Base-by-base conservation (phyloP, 1,140 invertebrate species). In the Saxidomus purpurata region DNA sequence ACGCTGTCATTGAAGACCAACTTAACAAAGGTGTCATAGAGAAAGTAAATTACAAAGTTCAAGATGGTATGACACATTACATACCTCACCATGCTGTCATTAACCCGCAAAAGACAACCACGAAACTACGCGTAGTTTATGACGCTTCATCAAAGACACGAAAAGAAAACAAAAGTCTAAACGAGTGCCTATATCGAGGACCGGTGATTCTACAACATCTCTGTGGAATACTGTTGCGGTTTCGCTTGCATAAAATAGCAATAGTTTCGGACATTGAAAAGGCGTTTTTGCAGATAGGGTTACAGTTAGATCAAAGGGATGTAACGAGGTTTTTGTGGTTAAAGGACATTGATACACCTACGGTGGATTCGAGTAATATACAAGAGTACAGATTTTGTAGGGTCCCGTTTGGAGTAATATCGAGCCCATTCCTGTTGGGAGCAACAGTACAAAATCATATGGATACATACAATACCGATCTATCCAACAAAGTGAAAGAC, bases 21-120 rank as follows among this genome's bases (percentile, higher is more conserved):
- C n/a, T n/a, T n/a, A n/a, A n/a, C n/a, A n/a, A n/a, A n/a, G n/a
- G n/a, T n/a, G n/a, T 85, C 17, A 34, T 69, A 49, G 82, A 85
- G 52, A 47, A 71, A 19, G 55, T 63, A n/a, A 17, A 82, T 38
- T 13, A 55, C 1, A 34, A 25, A 4, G 28, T 25, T 38, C 25
- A 17, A 22, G 31, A 49, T 40, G 47, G 40, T 11, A 22, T 25
- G 0, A 15, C 3, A 49, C 82, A 85, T 52, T 89, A 89, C 74
- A 79, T 89, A 11, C 81, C 83, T 13, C 83, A 86, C 47, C 83
- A 86, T 47, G 67, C 83, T 28, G 69, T 86, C 15, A 40, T 86
- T 2, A 74, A 40, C 3, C 47, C 28, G 22, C 43, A 86, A 38
- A 86, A 86, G 38, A 55, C 83, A 3, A 86, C 83, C n/a, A n/a